Base-by-base conservation (phyloP, 2,113 vertebrate species). In the Cololabis saira region DNA sequence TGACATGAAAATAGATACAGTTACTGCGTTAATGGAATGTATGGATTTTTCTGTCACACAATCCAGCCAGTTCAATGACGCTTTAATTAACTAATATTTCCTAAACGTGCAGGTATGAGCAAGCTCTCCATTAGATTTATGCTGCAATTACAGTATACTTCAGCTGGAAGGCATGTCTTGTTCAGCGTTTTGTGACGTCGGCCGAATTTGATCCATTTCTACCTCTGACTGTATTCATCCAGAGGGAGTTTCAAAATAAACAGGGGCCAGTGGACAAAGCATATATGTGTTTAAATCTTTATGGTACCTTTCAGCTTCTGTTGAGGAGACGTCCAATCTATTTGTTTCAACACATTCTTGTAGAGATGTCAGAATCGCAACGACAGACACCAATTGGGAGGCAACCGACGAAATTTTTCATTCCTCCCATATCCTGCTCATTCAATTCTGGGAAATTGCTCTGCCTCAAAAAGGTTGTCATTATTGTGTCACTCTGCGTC, bases 401-500 rank as follows among this genome's bases (percentile, higher is more conserved):
- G 67, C 71, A 72, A 87, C 85, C 47, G 61, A 82, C 90, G 79
- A 82, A 72, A 85, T 87, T 91, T 88, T 90, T 86, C 85, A 81
- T 81, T 81, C 81, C 67, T 67, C 85, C 86, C 84, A 87, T 82
- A 90, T 89, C 82, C 88, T 76, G 79, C 81, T 91, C 85, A 90
- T 89, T 93, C 88, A 92, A 88, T 92, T 91, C 82, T 72, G 74
- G 87, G 85, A 92, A 93, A 93, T 92, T 88, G 88, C 81, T 89
- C 72, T 76, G 76, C 81, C 85, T 91, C 71, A 83, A 91, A 92
- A 84, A 82, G 78, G 82, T 83, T 90, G 89, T 91, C 89, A 92
- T 93, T 93, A 92, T 91, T 91, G 91, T 90, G 88, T 91, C 90
- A 90, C 86, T 86, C 84, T 74, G 78, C 50, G 59, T 91, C 87